Evolutionary conservation across 2,888 invertebrate genomes (phyloP).

Genomic region (Sminthurides aquaticus): DNA sequence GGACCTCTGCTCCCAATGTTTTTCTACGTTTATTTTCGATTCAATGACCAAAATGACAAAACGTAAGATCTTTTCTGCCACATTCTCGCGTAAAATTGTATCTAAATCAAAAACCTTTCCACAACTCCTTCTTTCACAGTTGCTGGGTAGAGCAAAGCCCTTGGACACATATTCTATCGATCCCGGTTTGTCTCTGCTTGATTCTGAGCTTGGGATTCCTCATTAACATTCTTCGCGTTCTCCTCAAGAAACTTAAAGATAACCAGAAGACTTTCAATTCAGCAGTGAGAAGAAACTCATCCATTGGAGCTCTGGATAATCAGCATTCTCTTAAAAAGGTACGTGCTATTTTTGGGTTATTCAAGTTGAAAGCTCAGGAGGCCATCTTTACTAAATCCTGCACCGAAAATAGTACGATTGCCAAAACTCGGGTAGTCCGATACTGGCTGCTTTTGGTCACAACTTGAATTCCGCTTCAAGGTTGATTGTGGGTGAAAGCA

Average conservation of each 20-base stretch:
- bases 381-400: too few species aligned
- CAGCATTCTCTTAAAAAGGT: conserved; percentile 41
- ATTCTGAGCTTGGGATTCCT: conserved; percentile 75
- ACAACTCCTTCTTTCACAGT: conserved; percentile 46
- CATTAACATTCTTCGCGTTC: conserved; percentile 80
- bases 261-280: conserved; percentile 37
- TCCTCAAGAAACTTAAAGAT: conserved; percentile 59
- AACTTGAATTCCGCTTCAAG: too few species aligned
- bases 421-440: too few species aligned
- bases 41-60: conserved; percentile 26
- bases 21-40: conserved; percentile 31
- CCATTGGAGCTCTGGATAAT: conserved; percentile 35
- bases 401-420: too few species aligned
- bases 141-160: conserved; percentile 71
- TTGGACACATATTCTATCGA: conserved; percentile 65
- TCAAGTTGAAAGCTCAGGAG: too few species aligned
- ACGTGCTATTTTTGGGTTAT: too few species aligned
- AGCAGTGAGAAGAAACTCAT: conserved; percentile 31
- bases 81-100: neutral
- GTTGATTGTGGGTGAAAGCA: too few species aligned
- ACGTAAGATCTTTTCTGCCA: conserved; percentile 20
- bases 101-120: neutral
- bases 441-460: too few species aligned
- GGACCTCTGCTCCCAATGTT: conserved; percentile 62
- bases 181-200: conserved; percentile 71